These are phyloP conservation scores for Agriotes lineatus DNA, from an alignment of 2,888 invertebrate genomes.

Conservation along the genomic window DNA sequence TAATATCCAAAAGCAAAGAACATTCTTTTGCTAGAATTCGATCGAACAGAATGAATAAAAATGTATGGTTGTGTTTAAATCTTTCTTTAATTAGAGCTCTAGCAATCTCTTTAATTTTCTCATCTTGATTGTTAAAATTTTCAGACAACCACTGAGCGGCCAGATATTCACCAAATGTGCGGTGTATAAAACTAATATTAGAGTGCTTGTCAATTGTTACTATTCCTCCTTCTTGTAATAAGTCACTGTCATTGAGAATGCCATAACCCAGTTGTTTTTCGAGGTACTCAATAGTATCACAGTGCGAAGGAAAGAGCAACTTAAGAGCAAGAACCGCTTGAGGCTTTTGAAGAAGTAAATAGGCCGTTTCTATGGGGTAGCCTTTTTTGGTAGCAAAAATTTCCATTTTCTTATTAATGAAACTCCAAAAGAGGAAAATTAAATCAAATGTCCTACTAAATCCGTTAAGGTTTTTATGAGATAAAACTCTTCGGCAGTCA, in stretches of 20 bases:
- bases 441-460: conserved; percentile 20
- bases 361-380: neutral
- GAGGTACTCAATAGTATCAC: no score
- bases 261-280: no score
- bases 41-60: neutral
- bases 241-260: no score
- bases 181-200: conserved; percentile 5
- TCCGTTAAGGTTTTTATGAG: neutral
- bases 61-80: neutral
- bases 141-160: conserved; percentile 20
- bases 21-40: neutral
- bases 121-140: neutral
- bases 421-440: neutral
- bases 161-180: conserved; percentile 13
- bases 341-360: neutral
- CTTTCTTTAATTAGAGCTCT: neutral
- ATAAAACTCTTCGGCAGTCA: neutral
- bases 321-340: no score
- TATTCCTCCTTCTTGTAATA: neutral
- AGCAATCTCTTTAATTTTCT: neutral
- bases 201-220: neutral
- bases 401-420: neutral
- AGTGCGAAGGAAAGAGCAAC: no score
- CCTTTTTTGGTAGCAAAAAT: neutral
- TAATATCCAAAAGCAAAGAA: neutral